phyloP scores from a whole-genome alignment of 2,113 vertebrate genomes.

The Danionella cerebrum region DNA sequence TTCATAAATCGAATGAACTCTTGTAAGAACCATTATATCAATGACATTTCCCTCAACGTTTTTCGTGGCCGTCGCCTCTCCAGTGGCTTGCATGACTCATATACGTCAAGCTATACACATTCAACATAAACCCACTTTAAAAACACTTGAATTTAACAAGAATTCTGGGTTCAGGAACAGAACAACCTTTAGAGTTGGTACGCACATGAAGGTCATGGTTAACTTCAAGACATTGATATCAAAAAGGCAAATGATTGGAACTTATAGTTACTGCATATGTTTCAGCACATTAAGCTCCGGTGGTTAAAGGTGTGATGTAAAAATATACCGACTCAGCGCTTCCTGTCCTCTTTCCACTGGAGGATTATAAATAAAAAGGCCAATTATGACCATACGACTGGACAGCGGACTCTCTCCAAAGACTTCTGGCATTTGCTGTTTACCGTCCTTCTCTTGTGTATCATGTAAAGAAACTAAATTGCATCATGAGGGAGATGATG shows the following conservation, averaged over 20 bases:
- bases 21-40: conserved; percentile 45
- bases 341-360: neutral
- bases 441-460: neutral
- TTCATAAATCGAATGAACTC: conserved; percentile 38
- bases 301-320: neutral
- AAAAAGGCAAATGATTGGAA: neutral
- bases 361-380: neutral
- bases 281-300: neutral
- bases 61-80: conserved; percentile 23
- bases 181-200: neutral
- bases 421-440: neutral
- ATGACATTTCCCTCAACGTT: conserved; percentile 26
- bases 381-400: neutral
- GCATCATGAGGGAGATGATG: neutral
- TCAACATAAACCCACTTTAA: neutral
- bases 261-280: neutral
- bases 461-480: conserved; percentile 1
- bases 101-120: neutral
- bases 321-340: neutral
- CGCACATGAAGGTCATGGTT: neutral
- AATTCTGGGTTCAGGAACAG: neutral
- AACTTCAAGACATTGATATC: neutral
- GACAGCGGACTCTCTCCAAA: neutral
- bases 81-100: conserved; percentile 7
- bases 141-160: too few species aligned